phyloP scores from a whole-genome alignment of 1,140 invertebrate species.

The Dolichoris vasculosae region DNA sequence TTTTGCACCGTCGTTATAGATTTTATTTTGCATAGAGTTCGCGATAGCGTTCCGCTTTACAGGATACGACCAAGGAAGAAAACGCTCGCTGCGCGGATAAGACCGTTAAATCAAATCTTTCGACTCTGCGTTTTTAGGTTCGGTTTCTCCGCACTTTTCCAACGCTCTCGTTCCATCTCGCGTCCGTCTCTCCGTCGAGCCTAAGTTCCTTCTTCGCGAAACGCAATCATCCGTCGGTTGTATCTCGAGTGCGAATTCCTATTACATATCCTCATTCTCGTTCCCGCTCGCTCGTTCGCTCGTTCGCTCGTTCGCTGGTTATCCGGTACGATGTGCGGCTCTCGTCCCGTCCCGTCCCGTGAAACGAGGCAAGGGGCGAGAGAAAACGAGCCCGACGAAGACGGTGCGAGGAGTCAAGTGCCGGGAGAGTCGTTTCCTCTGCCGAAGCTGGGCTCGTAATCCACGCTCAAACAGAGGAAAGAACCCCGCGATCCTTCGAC shows the following conservation, averaged over 20 bases:
- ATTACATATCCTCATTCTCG: no score
- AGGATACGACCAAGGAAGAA: neutral
- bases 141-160: neutral
- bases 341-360: no score
- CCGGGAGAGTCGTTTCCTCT: slow-evolving; percentile 51
- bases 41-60: neutral
- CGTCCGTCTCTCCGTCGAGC: neutral
- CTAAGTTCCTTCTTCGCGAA: neutral
- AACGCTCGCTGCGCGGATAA: neutral
- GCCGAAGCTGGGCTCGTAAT: slow-evolving; percentile 61
- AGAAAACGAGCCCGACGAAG: neutral
- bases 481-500: slow-evolving; percentile 12
- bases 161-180: neutral
- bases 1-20: neutral
- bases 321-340: no score
- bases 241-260: neutral
- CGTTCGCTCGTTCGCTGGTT: neutral
- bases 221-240: slow-evolving; percentile 46
- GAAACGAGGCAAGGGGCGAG: neutral
- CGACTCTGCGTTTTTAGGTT: neutral
- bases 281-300: slow-evolving; percentile 14
- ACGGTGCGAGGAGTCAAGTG: neutral
- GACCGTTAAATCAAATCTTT: slow-evolving; percentile 13
- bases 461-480: slow-evolving; percentile 61
- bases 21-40: neutral